Percentiles rank a stretch among this genome's conserved stretches.
Evolutionary conservation across 2,888 invertebrate species (phyloP).

Genomic region (Aelia acuminata): DNA sequence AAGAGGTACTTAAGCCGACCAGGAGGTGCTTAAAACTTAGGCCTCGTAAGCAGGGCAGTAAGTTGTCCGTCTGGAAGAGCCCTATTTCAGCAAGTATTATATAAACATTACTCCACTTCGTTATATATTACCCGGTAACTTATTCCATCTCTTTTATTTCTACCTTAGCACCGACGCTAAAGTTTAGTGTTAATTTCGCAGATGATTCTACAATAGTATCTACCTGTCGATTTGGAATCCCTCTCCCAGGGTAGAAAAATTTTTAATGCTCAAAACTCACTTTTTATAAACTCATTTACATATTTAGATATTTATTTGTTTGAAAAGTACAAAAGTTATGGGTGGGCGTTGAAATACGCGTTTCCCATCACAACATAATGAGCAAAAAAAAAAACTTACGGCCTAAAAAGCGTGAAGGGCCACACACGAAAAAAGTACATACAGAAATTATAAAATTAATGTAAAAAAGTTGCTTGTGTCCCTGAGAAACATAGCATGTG

Average conservation of each 20-base stretch:
- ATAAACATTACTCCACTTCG: background rate
- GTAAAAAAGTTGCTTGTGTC: background rate
- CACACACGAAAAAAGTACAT: too few relatives aligned
- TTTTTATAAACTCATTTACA: too few relatives aligned
- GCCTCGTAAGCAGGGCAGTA: slow-evolving; percentile 23
- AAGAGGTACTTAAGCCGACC: slow-evolving; percentile 26
- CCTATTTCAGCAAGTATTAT: slow-evolving; percentile 2
- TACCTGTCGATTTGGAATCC: too few relatives aligned
- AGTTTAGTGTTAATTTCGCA: background rate
- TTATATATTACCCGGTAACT: background rate
- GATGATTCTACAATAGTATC: background rate
- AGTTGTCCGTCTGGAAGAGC: slow-evolving; percentile 11
- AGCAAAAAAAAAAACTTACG: too few relatives aligned
- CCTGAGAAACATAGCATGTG: background rate
- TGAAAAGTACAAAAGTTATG: too few relatives aligned
- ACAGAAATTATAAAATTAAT: background rate
- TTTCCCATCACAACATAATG: too few relatives aligned
- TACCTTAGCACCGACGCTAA: background rate
- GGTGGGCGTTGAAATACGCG: too few relatives aligned
- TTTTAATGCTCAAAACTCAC: too few relatives aligned
- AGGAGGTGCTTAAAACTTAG: slow-evolving; percentile 41
- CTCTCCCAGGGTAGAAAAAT: too few relatives aligned
- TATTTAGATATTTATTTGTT: too few relatives aligned
- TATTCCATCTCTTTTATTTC: background rate
- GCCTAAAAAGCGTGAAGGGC: too few relatives aligned